phyloP scores from a whole-genome alignment of 1,140 invertebrate genomes.

The Dendrolimus kikuchii region DNA sequence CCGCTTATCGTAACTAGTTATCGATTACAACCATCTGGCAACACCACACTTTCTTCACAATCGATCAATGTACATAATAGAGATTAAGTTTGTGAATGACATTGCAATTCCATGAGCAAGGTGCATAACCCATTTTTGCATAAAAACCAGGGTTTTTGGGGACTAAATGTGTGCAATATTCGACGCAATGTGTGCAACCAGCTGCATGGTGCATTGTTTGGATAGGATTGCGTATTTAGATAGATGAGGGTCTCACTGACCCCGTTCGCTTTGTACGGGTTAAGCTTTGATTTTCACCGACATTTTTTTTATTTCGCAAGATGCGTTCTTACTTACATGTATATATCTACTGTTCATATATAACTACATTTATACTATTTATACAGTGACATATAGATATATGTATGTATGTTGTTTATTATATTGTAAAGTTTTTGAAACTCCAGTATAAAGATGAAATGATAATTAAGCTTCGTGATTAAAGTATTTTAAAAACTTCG shows the following conservation, averaged over 20 bases:
- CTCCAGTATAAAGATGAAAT: no score
- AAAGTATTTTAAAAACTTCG: no score
- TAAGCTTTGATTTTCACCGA: slow-evolving; percentile 39
- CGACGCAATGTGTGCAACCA: slow-evolving; percentile 53
- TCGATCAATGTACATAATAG: slow-evolving; percentile 28
- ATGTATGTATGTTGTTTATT: no score
- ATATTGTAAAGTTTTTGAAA: no score
- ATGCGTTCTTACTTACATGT: not conserved
- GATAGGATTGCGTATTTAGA: slow-evolving; percentile 45
- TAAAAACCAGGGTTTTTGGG: slow-evolving; percentile 39
- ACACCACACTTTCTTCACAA: no score
- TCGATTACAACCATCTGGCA: no score
- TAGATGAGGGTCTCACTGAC: slow-evolving; percentile 25
- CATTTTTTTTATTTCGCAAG: slow-evolving; percentile 24
- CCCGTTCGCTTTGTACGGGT: slow-evolving; percentile 34
- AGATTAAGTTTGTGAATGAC: slow-evolving; percentile 36
- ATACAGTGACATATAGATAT: no score
- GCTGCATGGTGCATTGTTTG: slow-evolving; percentile 54
- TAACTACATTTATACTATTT: no score
- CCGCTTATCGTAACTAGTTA: no score
- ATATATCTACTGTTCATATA: no score
- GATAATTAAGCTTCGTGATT: no score
- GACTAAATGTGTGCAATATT: slow-evolving; percentile 27
- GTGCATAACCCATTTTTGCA: slow-evolving; percentile 65
- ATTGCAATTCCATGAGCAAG: slow-evolving; percentile 45